Evolutionary conservation across 2,113 vertebrate genomes (phyloP).

Genomic region (Microcebus ravelobensis): DNA sequence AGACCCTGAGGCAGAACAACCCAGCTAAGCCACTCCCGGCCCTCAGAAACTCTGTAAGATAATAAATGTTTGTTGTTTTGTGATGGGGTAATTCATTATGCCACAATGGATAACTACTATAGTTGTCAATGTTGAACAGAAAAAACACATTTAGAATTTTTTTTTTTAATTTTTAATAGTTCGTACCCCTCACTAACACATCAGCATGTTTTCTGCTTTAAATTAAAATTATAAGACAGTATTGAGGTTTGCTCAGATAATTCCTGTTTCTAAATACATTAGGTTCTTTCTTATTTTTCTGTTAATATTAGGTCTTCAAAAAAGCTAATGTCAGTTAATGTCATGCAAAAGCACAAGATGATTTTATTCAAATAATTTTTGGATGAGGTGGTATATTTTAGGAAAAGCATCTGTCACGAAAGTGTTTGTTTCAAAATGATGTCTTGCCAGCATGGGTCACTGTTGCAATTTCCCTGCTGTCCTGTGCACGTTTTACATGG

Average conservation of each 20-base stretch:
- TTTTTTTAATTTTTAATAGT: slow-evolving; percentile 66
- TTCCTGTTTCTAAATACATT: slow-evolving; percentile 58
- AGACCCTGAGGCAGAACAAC: neutral
- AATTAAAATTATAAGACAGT: slow-evolving; percentile 63
- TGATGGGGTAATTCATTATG: neutral
- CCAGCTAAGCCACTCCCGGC: neutral
- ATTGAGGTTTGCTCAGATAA: slow-evolving; percentile 39
- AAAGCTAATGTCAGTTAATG: neutral
- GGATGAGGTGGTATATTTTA: slow-evolving; percentile 43
- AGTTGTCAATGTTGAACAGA: slow-evolving; percentile 73
- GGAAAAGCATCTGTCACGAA: slow-evolving; percentile 16
- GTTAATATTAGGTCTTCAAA: neutral
- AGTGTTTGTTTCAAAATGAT: slow-evolving; percentile 44
- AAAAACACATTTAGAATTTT: slow-evolving; percentile 67
- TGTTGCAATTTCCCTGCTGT: neutral
- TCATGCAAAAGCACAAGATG: slow-evolving; percentile 59
- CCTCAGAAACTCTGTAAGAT: neutral
- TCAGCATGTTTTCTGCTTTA: slow-evolving; percentile 63
- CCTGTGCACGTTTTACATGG: neutral
- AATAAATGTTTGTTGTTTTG: neutral
- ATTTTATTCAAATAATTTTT: slow-evolving; percentile 62
- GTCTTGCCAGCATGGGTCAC: slow-evolving; percentile 53
- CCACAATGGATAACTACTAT: neutral
- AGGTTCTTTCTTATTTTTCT: slow-evolving; percentile 70
- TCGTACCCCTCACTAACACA: slow-evolving; percentile 65